Conservation (phyloP, 2,113 vertebrate species). For the Diphyllodes magnificus region DNA sequence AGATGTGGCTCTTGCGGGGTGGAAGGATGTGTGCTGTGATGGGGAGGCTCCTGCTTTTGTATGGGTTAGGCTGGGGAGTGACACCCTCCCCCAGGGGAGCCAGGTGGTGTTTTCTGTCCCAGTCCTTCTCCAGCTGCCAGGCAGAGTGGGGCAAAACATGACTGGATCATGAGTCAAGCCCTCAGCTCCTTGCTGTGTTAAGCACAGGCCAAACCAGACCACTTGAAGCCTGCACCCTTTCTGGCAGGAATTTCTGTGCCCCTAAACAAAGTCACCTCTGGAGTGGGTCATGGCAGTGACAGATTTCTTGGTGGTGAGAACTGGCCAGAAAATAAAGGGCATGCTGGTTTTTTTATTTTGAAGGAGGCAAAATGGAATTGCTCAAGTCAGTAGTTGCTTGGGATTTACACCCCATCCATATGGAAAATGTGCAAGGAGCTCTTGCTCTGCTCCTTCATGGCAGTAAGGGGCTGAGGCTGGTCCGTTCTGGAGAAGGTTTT, state of each 20-base stretch:
- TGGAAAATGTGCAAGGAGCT: not conserved
- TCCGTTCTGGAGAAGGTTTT: not conserved
- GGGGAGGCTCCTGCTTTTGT: not conserved
- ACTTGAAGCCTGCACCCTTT: not conserved
- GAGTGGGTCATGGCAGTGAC: not conserved
- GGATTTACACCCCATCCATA: not conserved
- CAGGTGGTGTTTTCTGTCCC: not conserved
- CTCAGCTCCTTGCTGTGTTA: not conserved
- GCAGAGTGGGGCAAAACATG: not conserved
- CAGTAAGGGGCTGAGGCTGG: not conserved
- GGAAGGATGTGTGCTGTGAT: accelerated
- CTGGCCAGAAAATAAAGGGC: not conserved
- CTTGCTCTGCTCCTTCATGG: accelerated
- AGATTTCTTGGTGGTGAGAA: accelerated
- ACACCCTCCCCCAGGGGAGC: not conserved
- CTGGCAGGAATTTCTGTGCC: not conserved
- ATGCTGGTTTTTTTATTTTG: not conserved
- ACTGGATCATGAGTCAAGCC: not conserved
- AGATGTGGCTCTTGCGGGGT: not conserved
- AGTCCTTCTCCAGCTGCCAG: not conserved
- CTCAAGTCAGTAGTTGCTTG: not conserved
- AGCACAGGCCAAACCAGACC: not conserved
- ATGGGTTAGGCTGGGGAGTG: not conserved
- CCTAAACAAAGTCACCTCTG: not conserved
- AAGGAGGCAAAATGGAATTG: not conserved